phyloP scores from a whole-genome alignment of 2,113 vertebrate species.

The Mus pahari region DNA sequence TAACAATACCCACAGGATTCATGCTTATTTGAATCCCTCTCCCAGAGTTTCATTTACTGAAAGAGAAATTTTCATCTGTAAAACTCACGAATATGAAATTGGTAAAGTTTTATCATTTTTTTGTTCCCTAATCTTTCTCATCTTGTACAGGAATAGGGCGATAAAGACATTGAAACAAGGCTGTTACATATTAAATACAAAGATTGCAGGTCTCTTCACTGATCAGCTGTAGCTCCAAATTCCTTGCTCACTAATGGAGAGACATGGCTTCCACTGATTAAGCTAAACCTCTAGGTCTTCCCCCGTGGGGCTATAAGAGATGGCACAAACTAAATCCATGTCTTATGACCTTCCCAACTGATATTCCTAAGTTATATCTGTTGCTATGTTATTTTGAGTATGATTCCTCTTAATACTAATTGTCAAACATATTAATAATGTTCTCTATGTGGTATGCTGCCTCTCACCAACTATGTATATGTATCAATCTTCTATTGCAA shows the following conservation, averaged over 20 bases:
- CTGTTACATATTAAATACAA: neutral
- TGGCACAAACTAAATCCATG: neutral
- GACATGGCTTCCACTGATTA: too few relatives aligned
- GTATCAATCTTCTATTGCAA: neutral
- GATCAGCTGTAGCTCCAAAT: neutral
- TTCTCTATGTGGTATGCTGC: neutral
- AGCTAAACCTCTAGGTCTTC: neutral
- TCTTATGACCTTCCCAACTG: neutral
- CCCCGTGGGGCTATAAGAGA: neutral
- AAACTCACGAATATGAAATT: constrained; percentile 62
- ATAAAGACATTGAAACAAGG: neutral
- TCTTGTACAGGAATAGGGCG: neutral
- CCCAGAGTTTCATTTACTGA: constrained; percentile 38
- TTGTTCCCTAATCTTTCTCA: constrained; percentile 10
- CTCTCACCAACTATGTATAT: neutral
- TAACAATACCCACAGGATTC: neutral
- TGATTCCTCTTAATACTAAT: neutral
- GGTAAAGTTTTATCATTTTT: constrained; percentile 50
- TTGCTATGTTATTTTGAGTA: neutral
- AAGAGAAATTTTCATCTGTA: constrained; percentile 65
- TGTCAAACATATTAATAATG: neutral
- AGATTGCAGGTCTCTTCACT: neutral
- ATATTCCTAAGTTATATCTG: neutral
- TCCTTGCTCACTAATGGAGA: neutral
- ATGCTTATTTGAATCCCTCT: neutral